These are phyloP conservation scores for Sesia apiformis DNA, from an alignment of 2,888 invertebrate genomes.

Conservation along the genomic window DNA sequence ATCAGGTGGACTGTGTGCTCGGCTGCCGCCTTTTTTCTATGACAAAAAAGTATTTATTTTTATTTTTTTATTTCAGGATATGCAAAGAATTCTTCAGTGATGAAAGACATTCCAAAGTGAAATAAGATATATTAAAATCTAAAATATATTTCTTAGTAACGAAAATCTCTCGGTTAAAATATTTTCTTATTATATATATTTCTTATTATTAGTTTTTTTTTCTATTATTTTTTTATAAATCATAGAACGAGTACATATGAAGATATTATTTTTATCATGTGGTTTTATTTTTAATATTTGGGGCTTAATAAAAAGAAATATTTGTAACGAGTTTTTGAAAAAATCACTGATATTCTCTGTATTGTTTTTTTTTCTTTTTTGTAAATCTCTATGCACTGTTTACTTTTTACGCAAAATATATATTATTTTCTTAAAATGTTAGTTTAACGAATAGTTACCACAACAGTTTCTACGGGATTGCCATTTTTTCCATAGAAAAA, in stretches of 20 bases:
- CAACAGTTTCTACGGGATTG: neutral
- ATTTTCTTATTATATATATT: neutral
- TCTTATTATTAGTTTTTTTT: neutral
- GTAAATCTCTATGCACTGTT: neutral
- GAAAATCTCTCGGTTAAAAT: conserved; percentile 46
- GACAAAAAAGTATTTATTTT: neutral
- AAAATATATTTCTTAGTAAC: conserved; percentile 35
- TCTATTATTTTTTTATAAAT: neutral
- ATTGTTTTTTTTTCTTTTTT: neutral
- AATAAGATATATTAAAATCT: conserved; percentile 20
- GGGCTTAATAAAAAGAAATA: too few relatives aligned
- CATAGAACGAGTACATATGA: too few relatives aligned
- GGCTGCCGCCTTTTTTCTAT: too few relatives aligned
- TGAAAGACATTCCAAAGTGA: conserved; percentile 53
- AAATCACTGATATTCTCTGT: neutral
- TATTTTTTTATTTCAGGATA: conserved; percentile 40
- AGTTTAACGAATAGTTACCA: neutral
- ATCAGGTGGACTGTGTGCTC: too few relatives aligned
- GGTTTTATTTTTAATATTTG: too few relatives aligned
- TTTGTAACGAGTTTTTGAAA: too few relatives aligned
- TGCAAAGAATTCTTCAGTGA: conserved; percentile 63
- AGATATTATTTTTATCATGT: too few relatives aligned
- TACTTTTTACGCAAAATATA: neutral
- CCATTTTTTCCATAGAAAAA: neutral
- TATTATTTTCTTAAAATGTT: neutral